Base-by-base conservation (phyloP, 2,888 invertebrate species). In the Candidula unifasciata region DNA sequence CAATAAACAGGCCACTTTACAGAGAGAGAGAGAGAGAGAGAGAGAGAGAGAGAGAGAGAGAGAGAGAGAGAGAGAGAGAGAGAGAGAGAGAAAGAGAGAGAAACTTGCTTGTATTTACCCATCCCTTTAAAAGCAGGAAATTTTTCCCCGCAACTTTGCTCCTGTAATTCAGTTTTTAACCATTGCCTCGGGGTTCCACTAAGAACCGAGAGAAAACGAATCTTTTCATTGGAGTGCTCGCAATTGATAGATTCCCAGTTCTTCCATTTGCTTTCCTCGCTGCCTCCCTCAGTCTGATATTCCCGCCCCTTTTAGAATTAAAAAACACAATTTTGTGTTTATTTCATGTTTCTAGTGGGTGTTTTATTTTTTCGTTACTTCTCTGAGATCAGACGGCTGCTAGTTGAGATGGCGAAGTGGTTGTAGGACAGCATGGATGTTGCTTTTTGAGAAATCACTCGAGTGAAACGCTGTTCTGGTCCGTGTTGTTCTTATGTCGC, bases 81-180 rank as follows among this genome's bases (percentile, higher is more conserved):
- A 44, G 44, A 44, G 5, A 44, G 44, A 44, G 5, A 44, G 44
- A 44, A 3, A 44, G 44, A 44, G 5, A 44, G 44, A 44, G 69
- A 57, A n/a, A 83, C 68, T 27, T 8, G 33, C 33, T 27, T 68
- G 3, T 83, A 69, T 83, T 83, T 83, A 83, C 76, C 33, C 35
- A 35, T n/a, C 82, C 82, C 82, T 83, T 77, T 30, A 77, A 69
- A 13, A 24, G 57, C 30, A 24, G 76, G 69, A 30, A 74, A n/a
- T 68, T 83, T 77, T 57, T 68, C 77, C 35, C 54, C n/a, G 69
- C 44, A 68, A 69, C 82, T 77, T 68, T 77, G n/a, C 82, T 52
- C 66, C 35, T 30, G 68, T 83, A 83, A 83, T 83, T 83, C 82
- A 77, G 82, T 83, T 83, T 83, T 83, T 83, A n/a, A 83, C 82